phyloP scores from a whole-genome alignment of 1,140 invertebrate species.

The Hyles vespertilio region DNA sequence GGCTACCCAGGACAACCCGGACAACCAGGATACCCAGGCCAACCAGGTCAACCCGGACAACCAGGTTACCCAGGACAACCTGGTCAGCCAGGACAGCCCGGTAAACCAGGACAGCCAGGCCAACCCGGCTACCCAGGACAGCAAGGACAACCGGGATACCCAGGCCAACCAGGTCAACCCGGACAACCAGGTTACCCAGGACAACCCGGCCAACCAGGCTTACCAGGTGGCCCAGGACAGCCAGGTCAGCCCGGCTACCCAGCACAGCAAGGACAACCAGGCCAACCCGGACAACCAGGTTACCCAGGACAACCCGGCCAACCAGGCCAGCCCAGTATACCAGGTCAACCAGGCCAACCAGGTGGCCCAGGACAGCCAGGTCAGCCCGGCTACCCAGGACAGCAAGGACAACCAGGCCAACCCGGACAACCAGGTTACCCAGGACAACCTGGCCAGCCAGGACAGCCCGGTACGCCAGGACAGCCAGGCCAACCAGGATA shows the following conservation, averaged over 20 bases:
- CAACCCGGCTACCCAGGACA: too few relatives aligned
- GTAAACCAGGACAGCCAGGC: too few relatives aligned
- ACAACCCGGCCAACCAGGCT: too few relatives aligned
- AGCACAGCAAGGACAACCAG: background rate
- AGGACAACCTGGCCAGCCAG: conserved; percentile 23
- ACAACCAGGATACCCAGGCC: conserved; percentile 7
- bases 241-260: conserved; percentile 11
- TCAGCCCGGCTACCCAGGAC: conserved; percentile 10
- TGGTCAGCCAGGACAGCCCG: too few relatives aligned
- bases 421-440: conserved; percentile 9
- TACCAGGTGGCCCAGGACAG: conserved; percentile 2
- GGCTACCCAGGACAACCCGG: conserved; percentile 15
- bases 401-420: too few relatives aligned
- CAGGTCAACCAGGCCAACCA: too few relatives aligned
- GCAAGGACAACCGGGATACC: too few relatives aligned
- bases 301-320: conserved; percentile 17
- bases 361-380: conserved; percentile 17
- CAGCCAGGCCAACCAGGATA: conserved; percentile 25
- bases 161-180: too few relatives aligned
- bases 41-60: too few relatives aligned
- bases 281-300: too few relatives aligned
- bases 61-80: too few relatives aligned
- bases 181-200: too few relatives aligned
- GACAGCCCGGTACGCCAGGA: conserved; percentile 17
- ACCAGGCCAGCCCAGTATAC: background rate